Evolutionary conservation across 2,113 vertebrate genomes (phyloP), one percentile per base, ranked within the genome.

Genomic region (Apteryx owenii): DNA sequence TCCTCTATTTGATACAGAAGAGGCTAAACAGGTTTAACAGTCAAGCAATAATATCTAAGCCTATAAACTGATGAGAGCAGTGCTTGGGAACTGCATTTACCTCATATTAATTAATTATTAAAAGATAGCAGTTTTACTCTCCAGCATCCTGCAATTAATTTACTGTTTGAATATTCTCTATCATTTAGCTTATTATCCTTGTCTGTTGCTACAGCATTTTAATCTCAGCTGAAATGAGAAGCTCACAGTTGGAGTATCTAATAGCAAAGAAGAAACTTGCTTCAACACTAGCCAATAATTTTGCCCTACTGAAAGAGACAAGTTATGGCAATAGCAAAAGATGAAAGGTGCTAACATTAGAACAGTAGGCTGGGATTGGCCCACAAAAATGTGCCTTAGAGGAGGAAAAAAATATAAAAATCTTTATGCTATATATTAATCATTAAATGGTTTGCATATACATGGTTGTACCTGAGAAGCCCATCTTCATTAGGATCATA

Each of bases 401-500:
- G 20, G 18, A 64, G 29, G 29, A 46, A 36, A 33, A 44, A 15
- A 17, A 2, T 10, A 44, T 71, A 38, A 38, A 21, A 33, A 16
- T 8, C 25, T 71, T 81, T 72, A 61, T 4, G 3, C 14, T 80
- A 56, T 21, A 25, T 51, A 81, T 58, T 80, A 76, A 56, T 66
- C 5, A 60, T 28, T 23, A 68, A 80, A 31, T 60, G 29, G n/a
- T 3, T 85, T 53, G 29, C 31, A 89, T 80, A 44, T 62, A 15
- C 29, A 90, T 36, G 22, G 5, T 87, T 96, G 95, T 98, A 99
- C 99, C 99, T 98, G 99, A 99, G 96, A 99, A 99, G 61, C 99
- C 99, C 98, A 99, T 99, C 97, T 99, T 99, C 95, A 99, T 98
- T 60, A 99, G 98, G 90, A 99, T 98, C 99, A 99, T 99, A 97